Conservation (phyloP, 2,113 vertebrate genomes). For the Haplochromis burtoni region DNA sequence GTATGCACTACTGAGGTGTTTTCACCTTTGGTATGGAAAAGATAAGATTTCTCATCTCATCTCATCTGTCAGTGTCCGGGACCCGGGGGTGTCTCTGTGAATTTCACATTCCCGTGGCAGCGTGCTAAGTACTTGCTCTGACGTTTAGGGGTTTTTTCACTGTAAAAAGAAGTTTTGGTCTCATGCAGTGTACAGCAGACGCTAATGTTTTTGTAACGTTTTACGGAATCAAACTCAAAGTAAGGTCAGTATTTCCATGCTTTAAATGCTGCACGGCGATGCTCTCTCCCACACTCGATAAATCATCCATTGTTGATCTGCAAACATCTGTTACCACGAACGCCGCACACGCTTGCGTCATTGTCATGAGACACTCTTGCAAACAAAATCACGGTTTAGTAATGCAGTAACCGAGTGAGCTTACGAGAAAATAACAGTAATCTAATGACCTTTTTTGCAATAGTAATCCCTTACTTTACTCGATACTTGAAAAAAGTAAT, state of each 20-base stretch:
- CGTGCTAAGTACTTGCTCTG: fast-evolving
- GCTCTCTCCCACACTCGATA: background rate
- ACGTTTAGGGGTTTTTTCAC: fast-evolving
- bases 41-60: background rate
- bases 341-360: background rate
- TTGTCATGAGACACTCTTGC: background rate
- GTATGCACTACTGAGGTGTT: background rate
- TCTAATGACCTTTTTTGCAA: background rate
- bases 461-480: background rate
- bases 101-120: background rate
- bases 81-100: background rate
- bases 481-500: background rate
- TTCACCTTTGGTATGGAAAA: background rate
- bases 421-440: background rate
- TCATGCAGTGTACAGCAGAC: fast-evolving
- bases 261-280: background rate
- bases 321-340: background rate
- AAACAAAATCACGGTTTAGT: background rate
- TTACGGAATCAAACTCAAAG: background rate
- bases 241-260: background rate
- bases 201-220: background rate
- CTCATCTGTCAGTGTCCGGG: background rate
- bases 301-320: background rate
- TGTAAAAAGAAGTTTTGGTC: background rate
- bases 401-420: background rate